Conservation (phyloP, 1,140 invertebrate species). For the Halesus radiatus region DNA sequence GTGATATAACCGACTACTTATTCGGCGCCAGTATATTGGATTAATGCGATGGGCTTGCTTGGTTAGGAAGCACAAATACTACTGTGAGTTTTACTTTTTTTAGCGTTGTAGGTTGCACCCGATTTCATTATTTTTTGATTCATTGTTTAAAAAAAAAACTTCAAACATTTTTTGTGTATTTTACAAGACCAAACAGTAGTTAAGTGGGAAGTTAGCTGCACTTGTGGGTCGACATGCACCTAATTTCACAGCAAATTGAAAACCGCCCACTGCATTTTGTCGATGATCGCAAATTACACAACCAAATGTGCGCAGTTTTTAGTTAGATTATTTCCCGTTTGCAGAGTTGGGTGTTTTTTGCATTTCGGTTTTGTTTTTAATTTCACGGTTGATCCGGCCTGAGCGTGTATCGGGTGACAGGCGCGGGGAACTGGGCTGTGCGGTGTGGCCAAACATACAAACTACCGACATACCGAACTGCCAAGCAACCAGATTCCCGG, state of each 20-base stretch:
- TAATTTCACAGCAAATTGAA: slow-evolving; percentile 53
- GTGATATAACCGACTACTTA: slow-evolving; percentile 27
- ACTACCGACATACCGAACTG: neutral
- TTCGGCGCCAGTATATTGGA: slow-evolving; percentile 28
- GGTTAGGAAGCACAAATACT: neutral
- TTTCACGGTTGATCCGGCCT: slow-evolving; percentile 53
- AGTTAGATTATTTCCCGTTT: neutral
- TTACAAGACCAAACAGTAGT: slow-evolving; percentile 4
- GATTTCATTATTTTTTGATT: neutral
- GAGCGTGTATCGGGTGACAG: slow-evolving; percentile 34
- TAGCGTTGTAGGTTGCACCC: no score
- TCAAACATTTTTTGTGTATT: neutral
- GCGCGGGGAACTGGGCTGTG: no score
- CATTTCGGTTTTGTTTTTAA: slow-evolving; percentile 52
- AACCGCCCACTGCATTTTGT: slow-evolving; percentile 24
- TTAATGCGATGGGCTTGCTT: neutral
- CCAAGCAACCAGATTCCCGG: neutral
- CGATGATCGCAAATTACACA: slow-evolving; percentile 7
- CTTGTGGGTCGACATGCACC: slow-evolving; percentile 20
- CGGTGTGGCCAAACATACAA: slow-evolving; percentile 7
- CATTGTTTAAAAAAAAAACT: neutral
- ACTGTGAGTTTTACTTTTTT: neutral
- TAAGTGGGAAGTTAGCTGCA: neutral
- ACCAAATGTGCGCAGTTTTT: slow-evolving; percentile 30
- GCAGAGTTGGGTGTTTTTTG: slow-evolving; percentile 23